These are phyloP conservation scores for Pogonomyrmex californicus DNA, from an alignment of 1,140 invertebrate species.

Conservation along the genomic window DNA sequence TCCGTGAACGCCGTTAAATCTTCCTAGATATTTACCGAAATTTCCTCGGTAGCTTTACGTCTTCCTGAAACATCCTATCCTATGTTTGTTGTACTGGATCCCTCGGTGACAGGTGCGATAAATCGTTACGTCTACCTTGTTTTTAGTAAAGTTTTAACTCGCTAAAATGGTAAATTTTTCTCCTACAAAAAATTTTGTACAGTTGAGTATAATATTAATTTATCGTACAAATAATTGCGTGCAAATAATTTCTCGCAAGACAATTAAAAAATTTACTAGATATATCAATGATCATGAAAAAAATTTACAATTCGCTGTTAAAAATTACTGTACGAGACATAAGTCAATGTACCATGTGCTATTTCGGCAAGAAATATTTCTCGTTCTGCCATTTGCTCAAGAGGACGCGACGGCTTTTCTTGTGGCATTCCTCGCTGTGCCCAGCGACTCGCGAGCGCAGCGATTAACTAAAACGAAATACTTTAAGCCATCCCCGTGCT, in stretches of 20 bases:
- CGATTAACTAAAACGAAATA: slow-evolving; percentile 65
- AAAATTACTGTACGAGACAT: neutral
- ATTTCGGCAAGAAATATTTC: slow-evolving; percentile 31
- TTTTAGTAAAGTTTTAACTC: slow-evolving; percentile 1
- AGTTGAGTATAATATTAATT: neutral
- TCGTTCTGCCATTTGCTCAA: slow-evolving; percentile 15
- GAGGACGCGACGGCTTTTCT: slow-evolving; percentile 43
- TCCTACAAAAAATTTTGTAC: neutral
- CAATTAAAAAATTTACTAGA: neutral
- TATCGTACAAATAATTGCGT: neutral
- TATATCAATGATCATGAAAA: neutral
- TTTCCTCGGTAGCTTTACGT: slow-evolving; percentile 33
- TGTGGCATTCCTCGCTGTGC: slow-evolving; percentile 23
- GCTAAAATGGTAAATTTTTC: neutral
- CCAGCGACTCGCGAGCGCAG: slow-evolving; percentile 11
- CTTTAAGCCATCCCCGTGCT: slow-evolving; percentile 66
- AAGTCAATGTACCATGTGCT: neutral
- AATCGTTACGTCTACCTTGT: neutral
- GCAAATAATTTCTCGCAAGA: neutral
- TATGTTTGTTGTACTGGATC: slow-evolving; percentile 3
- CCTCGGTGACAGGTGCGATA: neutral
- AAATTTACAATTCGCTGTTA: neutral
- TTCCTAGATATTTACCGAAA: slow-evolving; percentile 42
- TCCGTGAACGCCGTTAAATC: slow-evolving; percentile 43
- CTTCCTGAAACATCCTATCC: neutral